Evolutionary conservation across 2,797 vertebrate species (phyloP).

Genomic region (Pipistrellus nathusii): DNA sequence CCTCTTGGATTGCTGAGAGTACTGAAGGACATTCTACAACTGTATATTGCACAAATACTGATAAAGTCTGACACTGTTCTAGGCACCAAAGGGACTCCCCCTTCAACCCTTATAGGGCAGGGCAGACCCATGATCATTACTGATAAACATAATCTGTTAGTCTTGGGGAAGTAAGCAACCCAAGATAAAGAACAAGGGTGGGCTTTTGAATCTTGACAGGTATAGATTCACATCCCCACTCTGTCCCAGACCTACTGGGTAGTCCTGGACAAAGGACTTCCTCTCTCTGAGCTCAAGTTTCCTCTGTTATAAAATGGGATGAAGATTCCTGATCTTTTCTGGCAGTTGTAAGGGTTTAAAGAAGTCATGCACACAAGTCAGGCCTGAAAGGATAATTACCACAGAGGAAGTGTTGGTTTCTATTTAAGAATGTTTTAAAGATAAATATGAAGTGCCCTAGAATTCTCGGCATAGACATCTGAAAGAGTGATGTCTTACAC

Average conservation of each 20-base stretch:
- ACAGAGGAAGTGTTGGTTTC: not conserved
- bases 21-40: not conserved
- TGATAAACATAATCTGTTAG: not conserved
- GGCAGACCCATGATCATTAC: not conserved
- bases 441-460: not conserved
- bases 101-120: not conserved
- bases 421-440: slow-evolving; percentile 2
- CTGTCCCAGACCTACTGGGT: not conserved
- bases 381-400: not conserved
- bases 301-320: not conserved
- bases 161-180: not conserved
- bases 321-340: not conserved
- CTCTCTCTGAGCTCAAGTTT: not conserved
- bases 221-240: not conserved
- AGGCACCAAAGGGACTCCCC: not conserved
- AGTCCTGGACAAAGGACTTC: not conserved
- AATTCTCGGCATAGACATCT: slow-evolving; percentile 25
- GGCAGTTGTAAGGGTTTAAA: slow-evolving; percentile 14
- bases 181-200: not conserved
- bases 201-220: not conserved
- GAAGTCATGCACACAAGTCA: not conserved
- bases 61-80: not conserved
- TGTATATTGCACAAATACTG: not conserved
- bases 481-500: not conserved
- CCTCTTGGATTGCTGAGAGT: not conserved